Base-by-base conservation (phyloP, 2,888 invertebrate species). In the Caenorhabditis sinica region DNA sequence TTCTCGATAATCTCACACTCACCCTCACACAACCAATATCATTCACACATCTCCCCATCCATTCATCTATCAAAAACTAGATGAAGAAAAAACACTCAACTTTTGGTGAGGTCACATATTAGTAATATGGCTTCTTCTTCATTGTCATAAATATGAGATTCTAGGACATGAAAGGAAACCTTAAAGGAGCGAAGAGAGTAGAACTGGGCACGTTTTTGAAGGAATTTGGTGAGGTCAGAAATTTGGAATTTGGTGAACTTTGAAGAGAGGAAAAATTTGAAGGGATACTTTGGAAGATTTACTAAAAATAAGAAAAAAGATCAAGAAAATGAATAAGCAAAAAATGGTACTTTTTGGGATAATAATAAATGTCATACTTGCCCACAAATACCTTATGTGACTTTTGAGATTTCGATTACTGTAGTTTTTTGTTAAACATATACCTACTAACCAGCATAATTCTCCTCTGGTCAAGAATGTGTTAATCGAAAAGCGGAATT, bases 401-500 rank as follows among this genome's bases (percentile, higher is more conserved):
- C n/a, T n/a, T n/a, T n/a, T n/a, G n/a, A n/a, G n/a, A n/a, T n/a
- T n/a, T n/a, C n/a, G n/a, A n/a, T n/a, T n/a, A n/a, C n/a, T n/a
- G n/a, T n/a, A n/a, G n/a, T n/a, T n/a, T n/a, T n/a, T n/a, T n/a
- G n/a, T n/a, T n/a, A n/a, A n/a, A n/a, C n/a, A n/a, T n/a, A n/a
- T n/a, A n/a, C n/a, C n/a, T n/a, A n/a, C n/a, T n/a, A n/a, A n/a
- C n/a, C n/a, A n/a, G n/a, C n/a, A n/a, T n/a, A n/a, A n/a, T n/a
- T 60, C 30, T 30, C 30, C 8, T 40, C 4, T 2, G 60, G 45
- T 75, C 56, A 49, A 69, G 25, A 43, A 56, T 49, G 77, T 83
- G 73, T 45, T 77, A 83, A 76, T 83, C 73, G 66, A 77, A 63
- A 45, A 25, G 49, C 43, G 23, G 13, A 15, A 45, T 83, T 65